Evolutionary conservation across 2,888 invertebrate genomes (phyloP), one percentile per base, ranked within the genome.

Genomic region (Cabera pusaria): DNA sequence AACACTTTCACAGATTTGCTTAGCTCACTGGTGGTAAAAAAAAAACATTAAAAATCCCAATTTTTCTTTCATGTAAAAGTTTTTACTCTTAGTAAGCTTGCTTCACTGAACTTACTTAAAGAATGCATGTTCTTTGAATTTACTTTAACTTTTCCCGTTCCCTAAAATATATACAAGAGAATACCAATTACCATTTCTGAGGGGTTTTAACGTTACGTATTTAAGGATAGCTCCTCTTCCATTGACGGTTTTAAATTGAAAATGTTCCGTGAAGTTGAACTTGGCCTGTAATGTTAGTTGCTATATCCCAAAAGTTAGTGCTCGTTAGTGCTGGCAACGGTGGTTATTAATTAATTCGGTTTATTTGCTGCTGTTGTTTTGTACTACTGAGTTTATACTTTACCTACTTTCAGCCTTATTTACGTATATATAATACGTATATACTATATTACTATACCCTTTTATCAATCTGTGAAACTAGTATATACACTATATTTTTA

Each of bases 291-390:
- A 46, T 41, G 44, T 32, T 46, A 44, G 49, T 38, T 45, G 45
- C 49, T 50, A 45, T 38, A 48, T 46, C 44, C 41, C 37, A 35
- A 43, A 51, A 52, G 44, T 49, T 47, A 38, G 23, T 21, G 43
- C 45, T 48, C 45, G 50, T 49, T 54, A 50, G 41, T 32, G 26
- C 16, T 28, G 11, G 25, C 33, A 33, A 36, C 36, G 37, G 33
- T 20, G 25, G 44, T 49, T 49, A 45, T 53, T 49, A 49, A 53
- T 55, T 50, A 40, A 46, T 50, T 40, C 22, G 20, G 43, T 54
- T 23, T 44, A 42, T 50, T 46, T 38, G 25, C 23, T 16, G 14
- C 11, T 26, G 21, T 27, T 40, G 42, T 25, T 27, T 16, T 23
- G 4, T 10, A 21, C 11, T 8, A 6, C 5, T n/a, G n/a, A n/a